Base-by-base conservation (phyloP, 2,113 vertebrate genomes). In the Calyptommatus sinebrachiatus region DNA sequence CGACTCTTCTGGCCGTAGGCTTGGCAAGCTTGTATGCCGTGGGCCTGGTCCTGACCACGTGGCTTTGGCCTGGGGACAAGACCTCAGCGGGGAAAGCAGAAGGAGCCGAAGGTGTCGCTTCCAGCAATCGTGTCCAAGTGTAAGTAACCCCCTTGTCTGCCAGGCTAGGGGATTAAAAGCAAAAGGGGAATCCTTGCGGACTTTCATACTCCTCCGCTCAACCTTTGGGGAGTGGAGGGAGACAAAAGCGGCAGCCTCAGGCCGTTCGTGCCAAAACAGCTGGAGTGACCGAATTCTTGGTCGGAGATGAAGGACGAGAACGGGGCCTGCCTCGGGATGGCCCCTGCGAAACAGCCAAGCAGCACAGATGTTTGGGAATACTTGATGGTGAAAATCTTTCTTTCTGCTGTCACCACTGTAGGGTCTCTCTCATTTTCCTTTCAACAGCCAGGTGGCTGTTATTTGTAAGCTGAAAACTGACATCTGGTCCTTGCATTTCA, bases 21-120 rank as follows among this genome's bases (percentile, higher is more conserved):
- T 83, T 96, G 90, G 95, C 96, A 80, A 96, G 96, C 3, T 90
- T 96, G 29, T 96, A 96, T 60, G 95, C 96, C n/a, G 85, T 95
- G 90, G 91, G 91, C 21, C 81, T 96, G 87, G 95, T 96, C 86
- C 90, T 95, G 83, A 93, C 93, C 0, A 91, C 94, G 0, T 96
- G 96, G 96, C 88, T 96, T 18, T 95, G 94, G 93, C 81, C 92
- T 9, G 92, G 91, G 10, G 87, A 92, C 57, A 94, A 76, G 57
- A 62, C 26, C 35, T 57, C 11, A 0, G 10, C 71, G 0, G 94
- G 92, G 85, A 77, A 83, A 31, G 88, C 86, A 0, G 89, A 89
- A 0, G 94, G 90, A 1, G 84, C 69, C 6, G 92, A 91, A 8
- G 94, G 91, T 12, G 90, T 74, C 1, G 87, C 92, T 5, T 84